These are phyloP conservation scores for Eupristina koningsbergeri DNA, from an alignment of 1,140 invertebrate species.

Conservation along the genomic window DNA sequence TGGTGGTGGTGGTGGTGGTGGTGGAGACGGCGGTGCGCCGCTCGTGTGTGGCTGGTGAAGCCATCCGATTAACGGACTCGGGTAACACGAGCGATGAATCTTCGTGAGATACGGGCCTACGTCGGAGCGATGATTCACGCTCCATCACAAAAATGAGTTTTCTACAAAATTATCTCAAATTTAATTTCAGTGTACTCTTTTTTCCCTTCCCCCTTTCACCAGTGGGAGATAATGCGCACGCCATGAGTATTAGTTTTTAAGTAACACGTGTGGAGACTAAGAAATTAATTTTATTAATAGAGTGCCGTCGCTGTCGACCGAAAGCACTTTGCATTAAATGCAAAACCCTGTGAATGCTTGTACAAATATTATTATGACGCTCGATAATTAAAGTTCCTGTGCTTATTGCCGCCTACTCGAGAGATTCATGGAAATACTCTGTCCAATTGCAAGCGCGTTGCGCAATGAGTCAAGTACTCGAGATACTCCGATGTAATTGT, in stretches of 20 bases:
- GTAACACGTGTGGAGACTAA: not conserved
- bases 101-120: not conserved
- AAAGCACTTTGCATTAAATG: constrained; percentile 31
- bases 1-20: too few species aligned
- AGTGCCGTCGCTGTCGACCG: not conserved
- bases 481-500: not conserved
- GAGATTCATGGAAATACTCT: constrained; percentile 4
- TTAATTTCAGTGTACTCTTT: not conserved
- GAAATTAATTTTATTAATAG: not conserved
- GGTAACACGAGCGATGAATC: not conserved
- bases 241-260: not conserved
- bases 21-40: too few species aligned
- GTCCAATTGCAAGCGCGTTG: not conserved
- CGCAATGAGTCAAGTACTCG: not conserved
- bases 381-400: constrained; percentile 26
- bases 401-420: constrained; percentile 9
- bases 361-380: constrained; percentile 9
- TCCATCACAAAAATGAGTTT: not conserved
- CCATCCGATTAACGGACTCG: too few species aligned
- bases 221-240: not conserved
- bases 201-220: not conserved
- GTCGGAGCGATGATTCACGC: not conserved
- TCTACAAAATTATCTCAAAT: too few species aligned
- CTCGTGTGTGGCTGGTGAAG: too few species aligned
- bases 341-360: constrained; percentile 22